phyloP scores from a whole-genome alignment of 2,888 invertebrate genomes.

The Galeopsomyia nigrocyanea region DNA sequence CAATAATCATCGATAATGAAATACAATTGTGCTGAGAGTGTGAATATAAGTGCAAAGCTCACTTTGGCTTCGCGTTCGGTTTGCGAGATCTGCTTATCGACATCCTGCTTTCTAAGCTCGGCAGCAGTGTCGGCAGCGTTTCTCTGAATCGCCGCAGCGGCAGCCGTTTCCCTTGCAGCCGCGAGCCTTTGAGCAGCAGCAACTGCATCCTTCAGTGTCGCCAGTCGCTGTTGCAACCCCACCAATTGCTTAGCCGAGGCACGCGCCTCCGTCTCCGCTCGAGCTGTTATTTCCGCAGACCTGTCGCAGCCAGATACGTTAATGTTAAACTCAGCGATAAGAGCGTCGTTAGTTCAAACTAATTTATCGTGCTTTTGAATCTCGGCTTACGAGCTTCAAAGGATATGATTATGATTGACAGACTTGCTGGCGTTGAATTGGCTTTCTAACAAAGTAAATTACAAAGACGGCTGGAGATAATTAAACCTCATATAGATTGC shows the following conservation, averaged over 20 bases:
- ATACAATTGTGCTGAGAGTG: too few species aligned
- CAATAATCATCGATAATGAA: too few species aligned
- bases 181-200: slow-evolving; percentile 81
- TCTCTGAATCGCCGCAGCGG: slow-evolving; percentile 79
- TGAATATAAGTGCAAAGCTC: too few species aligned
- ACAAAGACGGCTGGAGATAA: too few species aligned
- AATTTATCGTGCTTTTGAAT: too few species aligned
- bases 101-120: slow-evolving; percentile 74
- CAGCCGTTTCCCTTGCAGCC: slow-evolving; percentile 80
- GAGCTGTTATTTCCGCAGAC: slow-evolving; percentile 63
- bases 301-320: slow-evolving; percentile 46
- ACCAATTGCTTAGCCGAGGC: slow-evolving; percentile 74
- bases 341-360: too few species aligned
- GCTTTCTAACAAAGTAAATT: too few species aligned
- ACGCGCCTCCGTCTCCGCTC: slow-evolving; percentile 62
- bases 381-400: too few species aligned
- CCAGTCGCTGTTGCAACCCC: slow-evolving; percentile 77
- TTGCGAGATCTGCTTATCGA: slow-evolving; percentile 65
- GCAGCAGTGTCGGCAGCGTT: slow-evolving; percentile 80
- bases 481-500: not conserved
- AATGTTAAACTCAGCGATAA: too few species aligned
- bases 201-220: slow-evolving; percentile 78
- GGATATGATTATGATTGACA: too few species aligned
- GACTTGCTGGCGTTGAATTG: too few species aligned
- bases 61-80: slow-evolving; percentile 66